Percentiles rank a stretch among this genome's conserved stretches.
These are phyloP conservation scores for Psittacula cyanocephala DNA, from an alignment of 2,113 vertebrate species.

Conservation along the genomic window DNA sequence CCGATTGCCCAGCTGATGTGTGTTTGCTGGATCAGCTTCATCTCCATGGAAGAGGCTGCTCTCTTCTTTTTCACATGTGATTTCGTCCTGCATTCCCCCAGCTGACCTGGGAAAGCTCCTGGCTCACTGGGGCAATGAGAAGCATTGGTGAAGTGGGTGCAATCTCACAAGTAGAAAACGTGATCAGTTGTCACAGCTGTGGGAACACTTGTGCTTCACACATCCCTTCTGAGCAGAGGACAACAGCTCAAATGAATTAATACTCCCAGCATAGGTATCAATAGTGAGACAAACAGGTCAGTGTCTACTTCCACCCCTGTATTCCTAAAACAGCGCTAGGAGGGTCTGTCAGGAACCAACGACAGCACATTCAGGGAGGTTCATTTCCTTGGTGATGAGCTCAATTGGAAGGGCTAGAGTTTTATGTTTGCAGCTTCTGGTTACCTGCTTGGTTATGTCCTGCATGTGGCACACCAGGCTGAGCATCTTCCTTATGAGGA, in stretches of 20 bases:
- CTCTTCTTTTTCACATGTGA: background rate
- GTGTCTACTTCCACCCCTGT: background rate
- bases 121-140: background rate
- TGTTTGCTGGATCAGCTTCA: background rate
- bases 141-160: fast-evolving
- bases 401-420: background rate
- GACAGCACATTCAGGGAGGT: background rate
- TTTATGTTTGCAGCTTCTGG: background rate
- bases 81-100: background rate
- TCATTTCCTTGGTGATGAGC: background rate
- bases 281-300: background rate
- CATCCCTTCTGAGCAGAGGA: background rate
- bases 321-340: background rate
- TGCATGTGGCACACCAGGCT: background rate
- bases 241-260: background rate
- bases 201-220: background rate
- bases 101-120: background rate
- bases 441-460: background rate
- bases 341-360: background rate
- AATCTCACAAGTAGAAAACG: background rate
- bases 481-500: background rate
- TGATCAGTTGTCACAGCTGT: background rate
- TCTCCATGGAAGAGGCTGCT: background rate
- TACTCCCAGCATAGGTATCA: background rate
- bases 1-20: background rate